phyloP scores from a whole-genome alignment of 2,888 invertebrate species.

The Archips xylosteana region DNA sequence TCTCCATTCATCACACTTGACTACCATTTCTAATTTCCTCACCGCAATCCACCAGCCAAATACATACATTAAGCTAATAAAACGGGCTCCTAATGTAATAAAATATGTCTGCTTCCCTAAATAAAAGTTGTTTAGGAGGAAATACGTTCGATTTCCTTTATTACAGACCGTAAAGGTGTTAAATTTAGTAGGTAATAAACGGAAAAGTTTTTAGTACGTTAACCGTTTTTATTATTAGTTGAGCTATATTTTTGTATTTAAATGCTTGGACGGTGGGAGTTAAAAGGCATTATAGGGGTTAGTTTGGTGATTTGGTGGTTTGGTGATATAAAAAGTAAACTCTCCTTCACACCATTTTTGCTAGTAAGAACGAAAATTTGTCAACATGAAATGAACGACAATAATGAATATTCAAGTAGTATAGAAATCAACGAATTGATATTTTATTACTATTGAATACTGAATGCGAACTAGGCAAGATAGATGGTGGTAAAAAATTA shows the following conservation, averaged over 20 bases:
- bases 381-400: too few relatives aligned
- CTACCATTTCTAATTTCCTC: conserved; percentile 18
- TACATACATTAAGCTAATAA: conserved; percentile 41
- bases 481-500: too few relatives aligned
- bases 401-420: too few relatives aligned
- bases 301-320: not conserved
- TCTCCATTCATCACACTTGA: too few relatives aligned
- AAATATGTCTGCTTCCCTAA: conserved; percentile 40
- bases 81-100: conserved; percentile 36
- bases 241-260: conserved; percentile 10
- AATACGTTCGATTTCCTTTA: conserved; percentile 43
- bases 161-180: conserved; percentile 40
- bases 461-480: too few relatives aligned
- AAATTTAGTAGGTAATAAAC: conserved; percentile 39
- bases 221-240: conserved; percentile 37
- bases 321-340: too few relatives aligned
- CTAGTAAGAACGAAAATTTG: too few relatives aligned
- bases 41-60: conserved; percentile 18
- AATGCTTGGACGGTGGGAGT: not conserved
- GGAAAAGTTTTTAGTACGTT: conserved; percentile 35
- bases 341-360: too few relatives aligned
- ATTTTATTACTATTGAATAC: too few relatives aligned
- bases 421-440: too few relatives aligned
- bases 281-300: not conserved
- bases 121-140: conserved; percentile 37